Conservation (phyloP, 1,140 invertebrate species). For the Trichogramma pretiosum region DNA sequence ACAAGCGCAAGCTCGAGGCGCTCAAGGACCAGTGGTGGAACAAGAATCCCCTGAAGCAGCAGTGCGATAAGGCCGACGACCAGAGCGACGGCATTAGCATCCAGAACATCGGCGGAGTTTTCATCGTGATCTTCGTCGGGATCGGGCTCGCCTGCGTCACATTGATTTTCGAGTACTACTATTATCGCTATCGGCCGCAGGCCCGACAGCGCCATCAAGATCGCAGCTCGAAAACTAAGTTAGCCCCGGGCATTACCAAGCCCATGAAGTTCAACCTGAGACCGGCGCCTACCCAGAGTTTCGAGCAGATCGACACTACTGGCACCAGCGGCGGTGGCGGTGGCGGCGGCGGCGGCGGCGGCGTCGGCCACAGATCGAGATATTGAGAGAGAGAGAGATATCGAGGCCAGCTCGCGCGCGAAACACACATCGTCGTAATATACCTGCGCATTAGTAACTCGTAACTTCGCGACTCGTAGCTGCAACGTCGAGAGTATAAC, state of each 20-base stretch:
- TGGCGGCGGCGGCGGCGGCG: slow-evolving; percentile 47
- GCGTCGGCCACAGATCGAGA: neutral
- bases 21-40: slow-evolving; percentile 96
- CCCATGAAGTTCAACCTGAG: slow-evolving; percentile 31
- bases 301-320: slow-evolving; percentile 22
- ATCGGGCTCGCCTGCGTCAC: slow-evolving; percentile 86
- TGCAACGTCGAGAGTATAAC: too few species aligned
- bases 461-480: too few species aligned
- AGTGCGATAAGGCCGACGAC: slow-evolving; percentile 81
- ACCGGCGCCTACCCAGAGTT: slow-evolving; percentile 26
- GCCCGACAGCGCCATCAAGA: slow-evolving; percentile 2
- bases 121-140: slow-evolving; percentile 91
- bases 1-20: slow-evolving; percentile 84
- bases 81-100: slow-evolving; percentile 95
- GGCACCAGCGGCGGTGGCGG: slow-evolving; percentile 53
- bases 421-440: too few species aligned
- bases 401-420: too few species aligned
- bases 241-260: slow-evolving; percentile 14
- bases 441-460: too few species aligned
- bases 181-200: slow-evolving; percentile 63
- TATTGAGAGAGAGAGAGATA: neutral
- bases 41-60: slow-evolving; percentile 65
- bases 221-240: slow-evolving; percentile 12
- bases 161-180: slow-evolving; percentile 90
- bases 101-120: slow-evolving; percentile 94